A percentile compares a stretch with the other conserved stretches of the same genome.
These are phyloP conservation scores for Hydrozoanthus gracilis DNA, from an alignment of 92 coral and sea anemone genomes.

Conservation along the genomic window DNA sequence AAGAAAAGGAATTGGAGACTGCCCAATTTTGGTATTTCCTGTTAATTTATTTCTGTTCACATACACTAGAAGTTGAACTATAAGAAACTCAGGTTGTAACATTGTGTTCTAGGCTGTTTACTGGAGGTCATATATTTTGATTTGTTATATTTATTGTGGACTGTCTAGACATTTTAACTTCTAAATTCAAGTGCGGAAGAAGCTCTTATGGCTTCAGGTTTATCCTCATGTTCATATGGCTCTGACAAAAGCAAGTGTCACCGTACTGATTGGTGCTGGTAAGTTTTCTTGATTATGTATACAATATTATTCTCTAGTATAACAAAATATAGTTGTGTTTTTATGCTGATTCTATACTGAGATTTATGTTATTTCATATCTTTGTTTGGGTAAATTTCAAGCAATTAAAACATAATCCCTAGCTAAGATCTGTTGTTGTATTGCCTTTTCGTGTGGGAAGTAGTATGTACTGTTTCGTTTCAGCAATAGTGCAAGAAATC, in stretches of 20 bases:
- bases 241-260: conserved; percentile 19
- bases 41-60: background rate
- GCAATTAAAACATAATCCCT: too few relatives aligned
- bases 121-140: background rate
- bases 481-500: conserved; percentile 15
- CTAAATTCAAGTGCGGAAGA: conserved; percentile 1
- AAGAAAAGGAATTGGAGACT: conserved; percentile 7
- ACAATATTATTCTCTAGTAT: background rate
- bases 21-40: conserved; percentile 40
- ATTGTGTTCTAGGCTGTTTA: conserved; percentile 13
- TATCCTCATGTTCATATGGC: conserved; percentile 22
- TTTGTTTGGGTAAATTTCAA: too few relatives aligned
- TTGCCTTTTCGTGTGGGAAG: too few relatives aligned
- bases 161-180: conserved; percentile 10
- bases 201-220: conserved; percentile 20
- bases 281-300: conserved; percentile 11
- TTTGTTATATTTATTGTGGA: background rate
- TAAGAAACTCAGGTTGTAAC: background rate
- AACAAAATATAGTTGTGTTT: too few relatives aligned
- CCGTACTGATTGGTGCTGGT: conserved; percentile 11
- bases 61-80: conserved; percentile 28
- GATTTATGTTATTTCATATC: background rate
- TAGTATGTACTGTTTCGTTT: too few relatives aligned
- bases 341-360: too few relatives aligned
- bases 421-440: too few relatives aligned